A percentile compares a stretch with the other conserved stretches of the same genome.
Evolutionary conservation across 2,888 invertebrate genomes (phyloP).

Genomic region (Drosophila seclusa): DNA sequence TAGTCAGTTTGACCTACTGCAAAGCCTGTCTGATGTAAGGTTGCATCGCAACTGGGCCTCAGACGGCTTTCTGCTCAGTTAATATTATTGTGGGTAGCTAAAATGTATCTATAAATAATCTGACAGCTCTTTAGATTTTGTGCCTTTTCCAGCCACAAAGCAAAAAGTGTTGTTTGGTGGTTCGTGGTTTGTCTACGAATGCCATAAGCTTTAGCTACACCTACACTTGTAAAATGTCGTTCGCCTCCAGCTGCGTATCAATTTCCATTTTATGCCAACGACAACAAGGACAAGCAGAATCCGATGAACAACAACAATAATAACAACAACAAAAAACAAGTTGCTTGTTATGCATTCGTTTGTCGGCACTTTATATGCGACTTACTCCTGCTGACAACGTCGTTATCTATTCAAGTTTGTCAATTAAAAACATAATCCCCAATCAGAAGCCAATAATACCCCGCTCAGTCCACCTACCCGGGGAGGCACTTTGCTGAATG

Average conservation of each 20-base stretch:
- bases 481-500: slow-evolving; percentile 24
- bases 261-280: slow-evolving; percentile 53
- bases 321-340: slow-evolving; percentile 18
- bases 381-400: slow-evolving; percentile 75
- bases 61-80: slow-evolving; percentile 1
- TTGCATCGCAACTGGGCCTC: slow-evolving; percentile 8
- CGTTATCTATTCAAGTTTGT: slow-evolving; percentile 81
- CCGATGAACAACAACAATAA: slow-evolving; percentile 20
- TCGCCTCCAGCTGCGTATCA: slow-evolving; percentile 46
- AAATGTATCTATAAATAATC: slow-evolving; percentile 23
- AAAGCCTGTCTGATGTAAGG: slow-evolving; percentile 2
- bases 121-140: slow-evolving; percentile 30
- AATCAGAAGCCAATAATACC: slow-evolving; percentile 81
- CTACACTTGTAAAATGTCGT: slow-evolving; percentile 31
- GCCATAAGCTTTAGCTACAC: slow-evolving; percentile 44
- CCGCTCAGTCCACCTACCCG: slow-evolving; percentile 22
- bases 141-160: slow-evolving; percentile 3
- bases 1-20: neutral
- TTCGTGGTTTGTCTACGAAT: slow-evolving; percentile 6
- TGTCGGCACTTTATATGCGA: slow-evolving; percentile 72
- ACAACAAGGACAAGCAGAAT: slow-evolving; percentile 8
- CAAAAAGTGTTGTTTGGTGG: no score
- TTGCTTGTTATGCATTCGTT: slow-evolving; percentile 76
- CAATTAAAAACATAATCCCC: slow-evolving; percentile 80
- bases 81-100: slow-evolving; percentile 14